These are phyloP conservation scores for Paracanthobrama guichenoti DNA, from an alignment of 2,113 vertebrate genomes.

Conservation along the genomic window DNA sequence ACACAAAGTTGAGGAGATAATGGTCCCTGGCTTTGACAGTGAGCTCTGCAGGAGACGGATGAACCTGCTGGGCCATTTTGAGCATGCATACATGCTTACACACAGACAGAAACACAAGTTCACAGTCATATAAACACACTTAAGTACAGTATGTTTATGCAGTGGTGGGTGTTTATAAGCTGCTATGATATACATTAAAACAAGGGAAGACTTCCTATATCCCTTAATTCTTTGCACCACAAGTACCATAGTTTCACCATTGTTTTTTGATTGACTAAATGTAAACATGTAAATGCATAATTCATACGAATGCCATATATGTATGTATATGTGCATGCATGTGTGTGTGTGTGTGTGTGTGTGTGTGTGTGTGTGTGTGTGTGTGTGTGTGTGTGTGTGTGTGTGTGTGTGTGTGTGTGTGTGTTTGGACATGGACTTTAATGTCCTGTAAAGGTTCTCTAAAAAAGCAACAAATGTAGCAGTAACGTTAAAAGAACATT, in stretches of 20 bases:
- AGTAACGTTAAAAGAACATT: neutral
- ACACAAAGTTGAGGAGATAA: conserved; percentile 62
- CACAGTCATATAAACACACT: conserved; percentile 74
- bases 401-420: no score
- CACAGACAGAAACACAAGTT: conserved; percentile 63
- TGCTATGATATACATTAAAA: neutral
- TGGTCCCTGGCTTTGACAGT: conserved; percentile 56
- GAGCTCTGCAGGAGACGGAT: conserved; percentile 67
- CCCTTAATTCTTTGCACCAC: neutral
- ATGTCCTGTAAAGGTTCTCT: neutral
- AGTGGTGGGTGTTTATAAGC: neutral
- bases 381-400: no score
- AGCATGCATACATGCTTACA: conserved; percentile 37
- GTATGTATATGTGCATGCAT: no score
- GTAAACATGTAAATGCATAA: no score
- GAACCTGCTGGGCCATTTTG: conserved; percentile 65
- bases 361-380: no score
- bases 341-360: no score
- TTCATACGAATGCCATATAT: no score
- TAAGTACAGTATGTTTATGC: neutral
- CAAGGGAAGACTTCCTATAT: neutral
- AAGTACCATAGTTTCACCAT: neutral
- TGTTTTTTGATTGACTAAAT: no score
- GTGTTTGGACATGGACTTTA: no score
- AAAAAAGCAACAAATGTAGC: neutral